Evolutionary conservation across 1,140 invertebrate species (phyloP), one percentile per base, ranked within the genome.

Genomic region (Lasaia peninsularis): DNA sequence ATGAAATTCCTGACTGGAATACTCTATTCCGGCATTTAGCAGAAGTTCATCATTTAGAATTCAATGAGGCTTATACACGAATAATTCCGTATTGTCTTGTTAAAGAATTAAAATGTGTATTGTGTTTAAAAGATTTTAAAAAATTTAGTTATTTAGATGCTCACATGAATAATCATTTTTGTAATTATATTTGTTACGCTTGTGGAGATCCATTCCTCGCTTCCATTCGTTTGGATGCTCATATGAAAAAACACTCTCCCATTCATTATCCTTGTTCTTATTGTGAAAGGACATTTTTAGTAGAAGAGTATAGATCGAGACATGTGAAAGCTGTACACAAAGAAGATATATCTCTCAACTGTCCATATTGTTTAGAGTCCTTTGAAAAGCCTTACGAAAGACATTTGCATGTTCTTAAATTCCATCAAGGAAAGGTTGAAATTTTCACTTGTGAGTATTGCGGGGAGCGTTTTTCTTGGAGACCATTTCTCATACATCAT

Each of bases 11-110:
- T 0, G 67, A 69, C 1, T 86, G 83, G 83, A 78, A 75, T 24
- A 61, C 66, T 0, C 73, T 86, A 71, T 84, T 84, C 50, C 51
- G 58, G 21, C 83, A 86, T 57, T 55, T 84, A 11, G 65, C 62
- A 0, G 64, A 73, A 10, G 24, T 18, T 9, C 83, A 86, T 16
- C 21, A 68, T 0, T 49, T 78, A 0, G 55, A 67, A 6, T 64
- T 85, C 28, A 73, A 79, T 3, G 60, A 73, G 28, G 78, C 75
- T 0, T 83, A 81, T 12, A 73, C 58, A 0, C 72, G 57, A 50
- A 56, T 79, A 0, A 76, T 86, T 31, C 83, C 83, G 1, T 86
- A 73, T 35, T 66, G 65, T 0, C 21, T 86, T 5, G 57, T 20
- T 0, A 12, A 52, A 0, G 62, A 79, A 0, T 21, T 77, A 2